These are phyloP conservation scores for Acestrorhynchus altus DNA, from an alignment of 2,797 vertebrate genomes.

Conservation along the genomic window DNA sequence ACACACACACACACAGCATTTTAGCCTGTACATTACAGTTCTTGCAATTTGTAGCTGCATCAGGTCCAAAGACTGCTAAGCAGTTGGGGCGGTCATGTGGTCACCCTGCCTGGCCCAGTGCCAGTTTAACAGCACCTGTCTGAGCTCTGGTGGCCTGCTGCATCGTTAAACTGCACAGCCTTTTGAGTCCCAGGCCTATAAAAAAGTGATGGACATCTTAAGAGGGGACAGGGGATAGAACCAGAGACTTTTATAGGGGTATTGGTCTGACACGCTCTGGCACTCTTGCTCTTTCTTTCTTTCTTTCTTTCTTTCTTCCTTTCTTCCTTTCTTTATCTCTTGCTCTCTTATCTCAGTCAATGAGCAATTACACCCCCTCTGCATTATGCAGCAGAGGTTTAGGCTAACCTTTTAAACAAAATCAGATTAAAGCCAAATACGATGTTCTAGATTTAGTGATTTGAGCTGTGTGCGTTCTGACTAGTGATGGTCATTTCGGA, in stretches of 20 bases:
- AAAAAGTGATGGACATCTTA: conserved; percentile 53
- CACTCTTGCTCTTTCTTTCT: conserved; percentile 10
- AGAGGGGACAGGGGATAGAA: conserved; percentile 39
- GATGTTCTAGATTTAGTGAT: neutral
- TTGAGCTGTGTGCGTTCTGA: too few species aligned
- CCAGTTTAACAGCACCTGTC: conserved; percentile 50
- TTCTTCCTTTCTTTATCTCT: neutral
- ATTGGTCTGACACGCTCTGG: conserved; percentile 24
- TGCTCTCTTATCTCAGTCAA: neutral
- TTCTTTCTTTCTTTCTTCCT: conserved; percentile 41
- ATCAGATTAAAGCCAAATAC: conserved; percentile 26
- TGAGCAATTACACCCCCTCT: neutral
- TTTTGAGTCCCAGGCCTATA: conserved; percentile 45
- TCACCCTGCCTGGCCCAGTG: conserved; percentile 33
- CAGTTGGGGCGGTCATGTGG: conserved; percentile 24
- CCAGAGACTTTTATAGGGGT: conserved; percentile 39
- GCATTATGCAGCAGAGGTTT: conserved; percentile 49
- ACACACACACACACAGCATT: neutral
- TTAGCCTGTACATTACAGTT: neutral
- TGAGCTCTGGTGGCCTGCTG: conserved; percentile 46
- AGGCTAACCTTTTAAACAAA: conserved; percentile 66
- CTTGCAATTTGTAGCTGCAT: conserved; percentile 9
- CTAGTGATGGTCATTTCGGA: too few species aligned
- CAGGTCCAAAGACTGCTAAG: conserved; percentile 5
- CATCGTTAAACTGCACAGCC: conserved; percentile 49